Percentiles rank a stretch among this genome's conserved stretches.
phyloP scores from a whole-genome alignment of 2,113 vertebrate species.

The Pluvialis apricaria region DNA sequence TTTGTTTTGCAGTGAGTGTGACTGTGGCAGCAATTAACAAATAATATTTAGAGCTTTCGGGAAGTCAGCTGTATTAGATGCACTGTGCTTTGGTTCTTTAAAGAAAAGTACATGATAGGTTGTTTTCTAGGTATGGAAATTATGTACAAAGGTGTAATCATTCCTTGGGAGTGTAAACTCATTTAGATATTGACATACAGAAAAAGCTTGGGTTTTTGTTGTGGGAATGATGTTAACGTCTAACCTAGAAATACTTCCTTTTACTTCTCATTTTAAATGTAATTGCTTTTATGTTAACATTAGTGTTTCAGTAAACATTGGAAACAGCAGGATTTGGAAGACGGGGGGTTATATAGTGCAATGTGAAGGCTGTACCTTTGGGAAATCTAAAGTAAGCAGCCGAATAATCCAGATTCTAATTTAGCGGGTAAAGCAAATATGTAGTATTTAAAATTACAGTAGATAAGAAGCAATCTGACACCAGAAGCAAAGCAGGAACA shows the following conservation, averaged over 20 bases:
- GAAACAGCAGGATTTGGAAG: constrained; percentile 44
- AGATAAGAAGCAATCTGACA: constrained; percentile 65
- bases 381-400: constrained; percentile 67
- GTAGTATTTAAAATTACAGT: constrained; percentile 59
- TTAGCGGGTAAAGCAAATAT: constrained; percentile 57
- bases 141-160: fast-evolving
- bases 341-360: background rate
- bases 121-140: background rate
- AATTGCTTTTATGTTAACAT: background rate
- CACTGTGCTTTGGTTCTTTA: background rate
- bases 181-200: fast-evolving
- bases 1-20: background rate
- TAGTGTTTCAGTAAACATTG: background rate
- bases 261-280: background rate
- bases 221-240: background rate
- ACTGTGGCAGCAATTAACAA: background rate
- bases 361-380: constrained; percentile 58
- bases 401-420: constrained; percentile 75
- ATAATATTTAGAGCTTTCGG: background rate
- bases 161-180: background rate
- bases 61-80: fast-evolving
- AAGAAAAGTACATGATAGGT: background rate
- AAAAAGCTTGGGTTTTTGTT: background rate
- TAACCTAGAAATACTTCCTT: background rate
- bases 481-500: constrained; percentile 3